Conservation (phyloP, 2,113 vertebrate genomes). For the Talpa occidentalis region DNA sequence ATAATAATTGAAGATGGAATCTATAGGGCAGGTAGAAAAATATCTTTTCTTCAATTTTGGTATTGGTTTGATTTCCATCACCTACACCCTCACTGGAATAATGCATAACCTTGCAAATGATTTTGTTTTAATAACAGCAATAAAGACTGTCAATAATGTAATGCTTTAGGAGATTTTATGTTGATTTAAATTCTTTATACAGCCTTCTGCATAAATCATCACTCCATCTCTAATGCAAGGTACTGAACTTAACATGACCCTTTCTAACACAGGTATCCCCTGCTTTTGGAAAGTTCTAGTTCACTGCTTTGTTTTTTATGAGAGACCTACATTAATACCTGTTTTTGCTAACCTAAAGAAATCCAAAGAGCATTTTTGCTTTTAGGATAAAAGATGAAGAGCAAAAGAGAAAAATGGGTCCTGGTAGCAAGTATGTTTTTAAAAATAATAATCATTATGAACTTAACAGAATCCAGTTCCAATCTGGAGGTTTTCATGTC, state of each 20-base stretch:
- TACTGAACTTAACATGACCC: background rate
- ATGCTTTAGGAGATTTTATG: background rate
- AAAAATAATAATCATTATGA: background rate
- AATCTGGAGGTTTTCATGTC: background rate
- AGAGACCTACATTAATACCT: no score
- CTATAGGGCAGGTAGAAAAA: background rate
- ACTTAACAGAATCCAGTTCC: background rate
- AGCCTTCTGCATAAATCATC: constrained; percentile 23
- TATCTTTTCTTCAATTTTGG: constrained; percentile 4
- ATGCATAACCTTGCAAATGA: background rate
- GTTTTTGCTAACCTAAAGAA: background rate
- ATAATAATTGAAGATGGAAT: background rate
- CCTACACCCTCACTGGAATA: background rate
- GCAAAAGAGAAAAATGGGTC: background rate
- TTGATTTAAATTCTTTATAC: background rate
- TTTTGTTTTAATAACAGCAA: background rate
- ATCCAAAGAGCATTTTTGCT: background rate
- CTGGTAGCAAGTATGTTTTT: background rate
- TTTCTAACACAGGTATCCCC: background rate
- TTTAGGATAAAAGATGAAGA: background rate
- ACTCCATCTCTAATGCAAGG: constrained; percentile 5
- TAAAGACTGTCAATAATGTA: constrained; percentile 19
- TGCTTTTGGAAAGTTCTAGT: no score
- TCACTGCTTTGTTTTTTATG: no score
- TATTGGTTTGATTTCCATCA: constrained; percentile 13